Evolutionary conservation across 1,140 invertebrate genomes (phyloP).

Genomic region (Coptotermes formosanus): DNA sequence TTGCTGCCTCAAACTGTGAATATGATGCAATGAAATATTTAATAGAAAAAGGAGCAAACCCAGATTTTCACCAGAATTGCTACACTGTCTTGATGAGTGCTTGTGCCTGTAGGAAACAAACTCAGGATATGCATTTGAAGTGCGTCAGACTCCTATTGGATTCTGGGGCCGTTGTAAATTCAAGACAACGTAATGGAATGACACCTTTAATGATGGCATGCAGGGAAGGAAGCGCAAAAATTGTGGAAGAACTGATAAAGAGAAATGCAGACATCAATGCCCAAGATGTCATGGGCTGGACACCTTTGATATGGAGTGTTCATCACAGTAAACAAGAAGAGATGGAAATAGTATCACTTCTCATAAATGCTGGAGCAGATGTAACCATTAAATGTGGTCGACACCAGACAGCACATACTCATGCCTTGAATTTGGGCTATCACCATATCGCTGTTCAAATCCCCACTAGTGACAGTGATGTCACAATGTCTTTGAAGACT

Average conservation of each 20-base stretch:
- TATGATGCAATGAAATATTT: not conserved
- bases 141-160: not conserved
- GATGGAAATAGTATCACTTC: not conserved
- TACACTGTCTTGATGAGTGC: not conserved
- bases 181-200: not conserved
- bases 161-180: not conserved
- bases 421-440: not conserved
- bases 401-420: not conserved
- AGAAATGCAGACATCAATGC: constrained; percentile 7
- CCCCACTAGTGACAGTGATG: not conserved
- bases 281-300: not conserved
- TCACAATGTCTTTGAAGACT: not conserved
- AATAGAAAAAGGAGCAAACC: not conserved
- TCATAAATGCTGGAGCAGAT: not conserved
- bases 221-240: not conserved
- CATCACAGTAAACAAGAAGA: not conserved
- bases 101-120: not conserved
- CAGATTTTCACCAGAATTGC: not conserved
- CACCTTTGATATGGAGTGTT: not conserved
- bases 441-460: not conserved
- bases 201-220: not conserved
- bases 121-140: not conserved
- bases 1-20: not conserved
- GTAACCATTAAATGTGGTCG: not conserved
- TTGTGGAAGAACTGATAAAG: not conserved